Conservation (phyloP, 2,888 invertebrate species). For the Drosophila phalerata region DNA sequence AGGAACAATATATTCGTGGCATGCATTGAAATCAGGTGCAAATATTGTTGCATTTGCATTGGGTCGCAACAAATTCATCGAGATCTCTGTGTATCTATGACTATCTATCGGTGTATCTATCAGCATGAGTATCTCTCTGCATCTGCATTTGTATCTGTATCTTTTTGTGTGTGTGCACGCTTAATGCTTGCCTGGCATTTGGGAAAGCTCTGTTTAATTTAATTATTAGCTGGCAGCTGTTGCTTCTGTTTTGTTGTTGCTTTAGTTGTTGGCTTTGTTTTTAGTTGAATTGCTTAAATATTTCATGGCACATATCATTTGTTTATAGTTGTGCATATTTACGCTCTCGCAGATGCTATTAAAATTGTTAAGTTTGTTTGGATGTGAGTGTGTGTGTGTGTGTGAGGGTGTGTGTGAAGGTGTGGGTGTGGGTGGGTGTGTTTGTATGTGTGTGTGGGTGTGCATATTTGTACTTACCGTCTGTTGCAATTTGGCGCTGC, state of each 20-base stretch:
- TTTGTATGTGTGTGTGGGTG: neutral
- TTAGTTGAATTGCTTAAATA: constrained; percentile 64
- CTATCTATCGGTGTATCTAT: constrained; percentile 3
- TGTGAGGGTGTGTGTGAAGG: neutral
- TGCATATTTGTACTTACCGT: constrained; percentile 61
- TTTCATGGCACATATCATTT: constrained; percentile 55
- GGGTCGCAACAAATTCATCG: constrained; percentile 33
- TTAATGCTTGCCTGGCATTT: constrained; percentile 57
- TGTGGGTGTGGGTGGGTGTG: neutral
- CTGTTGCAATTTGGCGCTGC: constrained; percentile 71
- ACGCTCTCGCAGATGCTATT: constrained; percentile 20
- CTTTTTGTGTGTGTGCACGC: constrained; percentile 24
- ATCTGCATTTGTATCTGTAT: constrained; percentile 4
- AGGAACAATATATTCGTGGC: constrained; percentile 52
- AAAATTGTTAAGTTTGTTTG: constrained; percentile 15
- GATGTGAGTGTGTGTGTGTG: neutral
- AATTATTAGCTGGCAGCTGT: constrained; percentile 65
- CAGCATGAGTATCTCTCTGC: constrained; percentile 2
- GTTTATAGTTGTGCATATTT: constrained; percentile 34
- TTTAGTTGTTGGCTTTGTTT: constrained; percentile 22
- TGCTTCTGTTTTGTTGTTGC: constrained; percentile 2
- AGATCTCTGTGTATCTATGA: constrained; percentile 7
- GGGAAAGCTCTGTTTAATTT: constrained; percentile 58
- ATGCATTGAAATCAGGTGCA: constrained; percentile 71
- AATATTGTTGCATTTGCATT: constrained; percentile 74